Evolutionary conservation across 2,797 vertebrate species (phyloP), one percentile per base, ranked within the genome.

Genomic region (Allobates femoralis): DNA sequence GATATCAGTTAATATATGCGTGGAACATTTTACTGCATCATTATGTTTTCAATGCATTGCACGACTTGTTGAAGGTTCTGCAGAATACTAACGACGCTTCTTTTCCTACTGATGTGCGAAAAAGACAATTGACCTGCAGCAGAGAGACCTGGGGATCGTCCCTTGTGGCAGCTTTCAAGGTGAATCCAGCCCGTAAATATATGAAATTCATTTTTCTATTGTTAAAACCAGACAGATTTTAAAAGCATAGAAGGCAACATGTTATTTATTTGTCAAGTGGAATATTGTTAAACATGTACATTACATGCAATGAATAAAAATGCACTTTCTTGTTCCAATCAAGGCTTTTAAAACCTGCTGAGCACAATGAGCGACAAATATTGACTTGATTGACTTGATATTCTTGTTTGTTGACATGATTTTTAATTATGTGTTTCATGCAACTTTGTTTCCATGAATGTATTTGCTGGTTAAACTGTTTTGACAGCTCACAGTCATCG

Each of bases 121-220:
- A 79, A 84, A 84, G 86, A 87, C 86, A 84, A 87, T 84, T 87
- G 86, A 87, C 86, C 86, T 87, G 81, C 81, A 84, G 81, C 86
- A 84, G 28, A n/a, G 81, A 84, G 86, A 87, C 81, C 81, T 79
- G 55, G 37, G 66, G 84, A 79, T 64, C 4, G 76, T 87, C 75
- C 86, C 86, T 67, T 53, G 75, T 74, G 76, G 76, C 81, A 41
- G 81, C 16, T 84, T 66, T 87, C 75, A 87, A 87, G 86, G 86
- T 84, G 81, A 87, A 55, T 67, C 75, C 60, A 46, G 79, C 86
- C 46, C 66, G 56, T 66, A 81, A 87, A 79, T 84, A 79, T 73
- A 79, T 37, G 56, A 87, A 84, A 79, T 37, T 34, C 41, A 60
- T 62, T 84, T 80, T 84, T 58, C 55, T 84, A 37, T 79, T 53